A percentile compares a stretch with the other conserved stretches of the same genome.
These are phyloP conservation scores for Petrophora chlorosata DNA, from an alignment of 2,888 invertebrate species.

Conservation along the genomic window DNA sequence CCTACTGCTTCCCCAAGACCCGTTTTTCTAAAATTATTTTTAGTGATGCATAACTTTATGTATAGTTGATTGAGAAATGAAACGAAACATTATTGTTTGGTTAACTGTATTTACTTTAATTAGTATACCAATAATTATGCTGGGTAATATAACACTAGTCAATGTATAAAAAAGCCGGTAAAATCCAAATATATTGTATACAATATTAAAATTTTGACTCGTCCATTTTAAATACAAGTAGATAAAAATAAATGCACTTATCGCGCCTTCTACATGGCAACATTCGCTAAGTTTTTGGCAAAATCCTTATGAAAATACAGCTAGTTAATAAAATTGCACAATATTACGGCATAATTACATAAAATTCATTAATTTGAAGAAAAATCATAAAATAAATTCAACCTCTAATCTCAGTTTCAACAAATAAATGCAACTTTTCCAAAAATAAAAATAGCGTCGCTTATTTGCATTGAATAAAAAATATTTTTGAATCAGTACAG, in stretches of 20 bases:
- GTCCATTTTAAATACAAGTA: conserved; percentile 54
- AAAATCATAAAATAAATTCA: conserved; percentile 50
- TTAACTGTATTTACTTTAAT: conserved; percentile 69
- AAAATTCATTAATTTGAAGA: conserved; percentile 40
- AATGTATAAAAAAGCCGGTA: conserved; percentile 74
- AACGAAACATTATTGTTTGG: conserved; percentile 48
- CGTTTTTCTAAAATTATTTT: too few species aligned
- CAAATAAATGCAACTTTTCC: conserved; percentile 35
- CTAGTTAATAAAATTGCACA: conserved; percentile 57
- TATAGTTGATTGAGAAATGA: conserved; percentile 42
- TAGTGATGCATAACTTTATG: background rate
- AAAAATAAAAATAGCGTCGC: conserved; percentile 44
- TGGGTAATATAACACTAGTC: conserved; percentile 65
- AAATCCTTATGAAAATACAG: conserved; percentile 56
- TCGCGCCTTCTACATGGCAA: conserved; percentile 72
- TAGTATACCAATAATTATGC: conserved; percentile 61
- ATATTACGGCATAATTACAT: conserved; percentile 37
- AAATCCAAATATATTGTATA: conserved; percentile 63
- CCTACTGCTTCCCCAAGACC: background rate
- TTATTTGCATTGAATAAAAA: conserved; percentile 9
- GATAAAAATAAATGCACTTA: conserved; percentile 77
- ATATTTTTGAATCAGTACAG: background rate
- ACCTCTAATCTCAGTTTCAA: conserved; percentile 44
- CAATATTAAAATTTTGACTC: conserved; percentile 59
- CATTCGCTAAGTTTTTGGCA: conserved; percentile 67